Conservation (phyloP, 2,797 vertebrate genomes). For the Macroramphosus scolopax region DNA sequence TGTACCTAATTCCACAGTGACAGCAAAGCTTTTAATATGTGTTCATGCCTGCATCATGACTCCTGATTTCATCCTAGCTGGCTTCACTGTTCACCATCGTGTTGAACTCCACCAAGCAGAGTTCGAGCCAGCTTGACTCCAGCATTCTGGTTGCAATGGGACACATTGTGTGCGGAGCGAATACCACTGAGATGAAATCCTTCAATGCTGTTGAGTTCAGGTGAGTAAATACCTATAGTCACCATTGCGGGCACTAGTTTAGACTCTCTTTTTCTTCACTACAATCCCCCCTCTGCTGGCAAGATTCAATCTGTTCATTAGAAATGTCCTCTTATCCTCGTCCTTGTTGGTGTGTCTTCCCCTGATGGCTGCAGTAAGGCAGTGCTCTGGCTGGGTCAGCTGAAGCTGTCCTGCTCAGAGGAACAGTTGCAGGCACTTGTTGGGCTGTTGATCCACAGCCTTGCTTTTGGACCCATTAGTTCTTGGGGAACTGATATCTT, state of each 20-base stretch:
- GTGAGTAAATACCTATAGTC: slow-evolving; percentile 46
- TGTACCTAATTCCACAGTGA: neutral
- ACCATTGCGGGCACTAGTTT: too few relatives aligned
- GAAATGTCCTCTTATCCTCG: neutral
- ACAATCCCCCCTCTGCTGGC: neutral
- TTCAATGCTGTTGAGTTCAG: slow-evolving; percentile 81
- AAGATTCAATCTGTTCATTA: too few relatives aligned
- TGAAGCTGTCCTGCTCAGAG: slow-evolving; percentile 75
- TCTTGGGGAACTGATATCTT: slow-evolving; percentile 78
- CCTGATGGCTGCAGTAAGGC: slow-evolving; percentile 74
- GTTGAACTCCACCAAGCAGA: slow-evolving; percentile 68
- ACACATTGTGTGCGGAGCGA: slow-evolving; percentile 78
- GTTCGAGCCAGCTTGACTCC: slow-evolving; percentile 72
- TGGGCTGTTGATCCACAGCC: slow-evolving; percentile 63
- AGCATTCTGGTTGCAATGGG: slow-evolving; percentile 78
- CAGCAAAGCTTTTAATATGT: neutral
- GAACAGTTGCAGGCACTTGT: slow-evolving; percentile 72
- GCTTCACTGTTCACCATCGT: slow-evolving; percentile 62
- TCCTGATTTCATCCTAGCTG: slow-evolving; percentile 61
- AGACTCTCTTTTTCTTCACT: too few relatives aligned
- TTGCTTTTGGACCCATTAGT: slow-evolving; percentile 74
- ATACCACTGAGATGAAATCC: slow-evolving; percentile 56
- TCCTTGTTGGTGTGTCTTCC: slow-evolving; percentile 36
- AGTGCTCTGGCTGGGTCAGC: slow-evolving; percentile 74
- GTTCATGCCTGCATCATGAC: slow-evolving; percentile 1